These are phyloP conservation scores for Brachionus calyciflorus DNA, from an alignment of 1,140 invertebrate genomes.

Conservation along the genomic window DNA sequence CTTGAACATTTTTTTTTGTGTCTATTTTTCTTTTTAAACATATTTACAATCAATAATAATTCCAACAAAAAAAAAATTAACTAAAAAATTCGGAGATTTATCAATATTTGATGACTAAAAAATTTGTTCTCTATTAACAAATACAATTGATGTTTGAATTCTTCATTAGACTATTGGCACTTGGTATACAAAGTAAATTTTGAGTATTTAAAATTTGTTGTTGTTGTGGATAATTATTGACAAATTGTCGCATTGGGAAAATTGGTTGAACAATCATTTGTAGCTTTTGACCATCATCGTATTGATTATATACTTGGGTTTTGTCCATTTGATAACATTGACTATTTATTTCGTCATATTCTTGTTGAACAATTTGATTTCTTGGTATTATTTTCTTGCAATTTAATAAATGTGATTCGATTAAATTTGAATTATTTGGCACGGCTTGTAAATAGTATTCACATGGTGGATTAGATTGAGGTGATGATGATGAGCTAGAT, in stretches of 20 bases:
- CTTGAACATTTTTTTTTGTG: too few species aligned
- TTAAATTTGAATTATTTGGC: constrained; percentile 2
- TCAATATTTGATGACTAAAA: constrained; percentile 29
- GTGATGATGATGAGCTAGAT: constrained; percentile 18
- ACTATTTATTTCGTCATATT: constrained; percentile 14
- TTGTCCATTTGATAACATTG: not conserved
- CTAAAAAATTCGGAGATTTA: constrained; percentile 18
- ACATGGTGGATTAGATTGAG: not conserved
- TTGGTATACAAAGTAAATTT: not conserved
- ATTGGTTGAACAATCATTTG: constrained; percentile 27
- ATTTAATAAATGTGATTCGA: constrained; percentile 7
- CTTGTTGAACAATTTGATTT: not conserved
- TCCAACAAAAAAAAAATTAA: constrained; percentile 21
- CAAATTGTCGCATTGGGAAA: not conserved
- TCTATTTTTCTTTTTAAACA: too few species aligned
- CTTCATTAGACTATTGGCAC: too few species aligned
- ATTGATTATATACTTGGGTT: not conserved
- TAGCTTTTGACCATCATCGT: not conserved
- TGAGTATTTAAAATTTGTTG: constrained; percentile 6
- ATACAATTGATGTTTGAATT: not conserved
- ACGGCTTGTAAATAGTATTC: constrained; percentile 26
- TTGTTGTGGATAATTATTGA: not conserved
- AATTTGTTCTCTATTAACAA: not conserved
- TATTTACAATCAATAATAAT: constrained; percentile 37
- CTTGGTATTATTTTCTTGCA: not conserved